Evolutionary conservation across 2,888 invertebrate genomes (phyloP), one percentile per base, ranked within the genome.

Genomic region (Agonopterix subpropinquella): DNA sequence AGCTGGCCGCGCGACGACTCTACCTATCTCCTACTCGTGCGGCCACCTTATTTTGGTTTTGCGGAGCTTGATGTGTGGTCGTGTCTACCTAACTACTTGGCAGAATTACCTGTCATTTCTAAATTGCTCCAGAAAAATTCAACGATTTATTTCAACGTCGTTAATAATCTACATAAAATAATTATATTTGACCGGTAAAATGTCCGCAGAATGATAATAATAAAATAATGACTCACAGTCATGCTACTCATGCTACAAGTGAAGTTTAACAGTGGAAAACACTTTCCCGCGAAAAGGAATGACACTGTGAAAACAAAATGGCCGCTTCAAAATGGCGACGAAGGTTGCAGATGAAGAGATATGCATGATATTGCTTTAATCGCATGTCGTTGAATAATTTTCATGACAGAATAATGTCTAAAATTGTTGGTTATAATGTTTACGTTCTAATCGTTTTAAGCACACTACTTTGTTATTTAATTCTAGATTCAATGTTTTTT

Each of bases 341-440:
- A 66, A 64, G 63, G 63, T 54, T 66, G 64, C 52, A 55, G 56
- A 59, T 64, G 66, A 64, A 58, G 61, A 63, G 69, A 68, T 67
- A 68, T 61, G 67, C 63, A 64, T 55, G 44, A 48, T 51, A 11
- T 52, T 51, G 48, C 56, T 52, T 54, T 53, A 11, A 53, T 65
- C 59, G 64, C 65, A 65, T 67, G 65, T 42, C 42, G 13, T 11
- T 42, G 9, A 42, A 11, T 9, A 42, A 42, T 13, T 42, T 39
- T 39, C 39, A 39, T 39, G n/a, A 39, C 39, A 39, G 39, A 39
- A 39, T 39, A n/a, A 28, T 28, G 28, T 28, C 28, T 28, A 28
- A n/a, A 39, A 39, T n/a, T 39, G 39, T 10, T 39, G n/a, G n/a
- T 39, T 39, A 39, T n/a, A 39, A 39, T 10, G n/a, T n/a, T 39